Percentiles rank a stretch among this genome's conserved stretches.
Conservation (phyloP, 2,797 vertebrate species). For the Mormyrus proboscirostris region DNA sequence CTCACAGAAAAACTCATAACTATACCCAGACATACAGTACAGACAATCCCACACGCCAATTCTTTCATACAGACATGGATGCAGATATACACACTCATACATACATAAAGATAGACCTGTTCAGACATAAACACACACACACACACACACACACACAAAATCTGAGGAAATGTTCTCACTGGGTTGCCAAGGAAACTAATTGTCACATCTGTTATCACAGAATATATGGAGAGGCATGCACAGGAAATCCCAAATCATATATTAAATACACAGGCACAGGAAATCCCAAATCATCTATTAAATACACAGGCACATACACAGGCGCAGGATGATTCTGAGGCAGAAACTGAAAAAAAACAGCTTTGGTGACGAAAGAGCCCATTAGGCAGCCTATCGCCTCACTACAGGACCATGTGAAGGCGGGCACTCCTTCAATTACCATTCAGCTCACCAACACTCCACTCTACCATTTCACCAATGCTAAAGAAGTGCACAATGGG, state of each 20-base stretch:
- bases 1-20: background rate
- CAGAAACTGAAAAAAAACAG: background rate
- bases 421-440: background rate
- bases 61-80: background rate
- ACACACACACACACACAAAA: background rate
- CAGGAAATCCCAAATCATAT: background rate
- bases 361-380: background rate
- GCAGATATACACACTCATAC: background rate
- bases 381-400: background rate
- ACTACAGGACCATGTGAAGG: background rate
- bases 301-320: background rate
- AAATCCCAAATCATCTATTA: background rate
- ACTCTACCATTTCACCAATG: background rate
- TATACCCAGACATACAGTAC: background rate
- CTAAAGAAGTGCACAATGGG: background rate
- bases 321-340: background rate
- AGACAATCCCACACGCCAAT: background rate
- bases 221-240: background rate
- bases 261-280: background rate
- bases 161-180: background rate
- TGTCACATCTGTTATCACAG: background rate
- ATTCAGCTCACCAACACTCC: background rate
- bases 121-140: background rate
- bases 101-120: background rate
- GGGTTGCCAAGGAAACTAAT: background rate